A percentile compares a stretch with the other conserved stretches of the same genome.
These are phyloP conservation scores for Herpailurus yagouaroundi DNA, from an alignment of 2,113 vertebrate species.

Conservation along the genomic window DNA sequence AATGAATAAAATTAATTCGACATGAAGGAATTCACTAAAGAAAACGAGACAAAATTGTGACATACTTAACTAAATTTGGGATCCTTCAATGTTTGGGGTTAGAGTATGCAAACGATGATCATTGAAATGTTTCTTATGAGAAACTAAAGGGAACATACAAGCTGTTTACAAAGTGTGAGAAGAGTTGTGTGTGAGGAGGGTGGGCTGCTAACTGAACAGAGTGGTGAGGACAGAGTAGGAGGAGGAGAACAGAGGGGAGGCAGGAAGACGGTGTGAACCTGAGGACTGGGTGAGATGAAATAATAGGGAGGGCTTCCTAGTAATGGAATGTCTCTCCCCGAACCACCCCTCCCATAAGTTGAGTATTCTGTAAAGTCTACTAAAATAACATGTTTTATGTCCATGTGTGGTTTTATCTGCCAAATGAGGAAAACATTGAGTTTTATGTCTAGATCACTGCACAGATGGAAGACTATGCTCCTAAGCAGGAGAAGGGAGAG, in stretches of 20 bases:
- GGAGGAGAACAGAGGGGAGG: neutral
- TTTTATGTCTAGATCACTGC: neutral
- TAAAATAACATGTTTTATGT: neutral
- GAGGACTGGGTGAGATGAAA: neutral
- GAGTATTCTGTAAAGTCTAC: neutral
- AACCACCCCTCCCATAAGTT: fast-evolving
- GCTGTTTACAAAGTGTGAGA: neutral
- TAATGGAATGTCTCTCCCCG: neutral
- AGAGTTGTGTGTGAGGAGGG: neutral
- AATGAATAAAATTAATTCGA: slow-evolving; percentile 8
- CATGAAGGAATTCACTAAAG: neutral
- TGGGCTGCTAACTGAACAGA: neutral
- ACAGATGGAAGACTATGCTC: neutral
- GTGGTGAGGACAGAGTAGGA: neutral
- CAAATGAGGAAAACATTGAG: neutral
- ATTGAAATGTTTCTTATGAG: neutral
- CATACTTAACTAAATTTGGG: neutral
- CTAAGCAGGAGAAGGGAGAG: neutral
- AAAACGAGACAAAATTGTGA: neutral
- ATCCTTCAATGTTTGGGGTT: neutral
- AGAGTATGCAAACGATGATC: neutral
- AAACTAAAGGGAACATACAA: neutral
- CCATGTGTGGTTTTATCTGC: neutral
- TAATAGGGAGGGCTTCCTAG: neutral
- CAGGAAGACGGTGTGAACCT: neutral